Conservation (phyloP, 2,113 vertebrate genomes). For the Sclerurus mexicanus region DNA sequence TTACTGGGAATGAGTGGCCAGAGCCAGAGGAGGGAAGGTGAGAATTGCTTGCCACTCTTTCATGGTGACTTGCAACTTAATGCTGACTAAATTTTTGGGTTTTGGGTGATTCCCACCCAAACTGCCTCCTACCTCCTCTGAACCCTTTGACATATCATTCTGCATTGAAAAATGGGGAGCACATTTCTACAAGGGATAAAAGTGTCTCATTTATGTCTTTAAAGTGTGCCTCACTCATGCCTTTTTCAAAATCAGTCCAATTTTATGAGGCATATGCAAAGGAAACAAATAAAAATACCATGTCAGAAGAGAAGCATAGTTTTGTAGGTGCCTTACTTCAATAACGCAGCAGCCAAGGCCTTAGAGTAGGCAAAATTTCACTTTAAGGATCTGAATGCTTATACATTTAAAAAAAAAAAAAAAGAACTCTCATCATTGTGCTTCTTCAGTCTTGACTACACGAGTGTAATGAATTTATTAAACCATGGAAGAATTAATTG, state of each 20-base stretch:
- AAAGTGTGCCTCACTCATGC: background rate
- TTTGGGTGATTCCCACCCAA: background rate
- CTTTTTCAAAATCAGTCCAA: background rate
- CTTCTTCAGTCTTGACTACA: background rate
- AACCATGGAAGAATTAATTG: constrained; percentile 38
- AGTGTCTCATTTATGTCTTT: background rate
- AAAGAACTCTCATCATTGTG: background rate
- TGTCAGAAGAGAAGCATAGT: background rate
- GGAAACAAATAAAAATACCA: background rate
- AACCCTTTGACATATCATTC: background rate
- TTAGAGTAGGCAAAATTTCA: background rate
- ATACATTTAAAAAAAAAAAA: background rate
- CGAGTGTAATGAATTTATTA: constrained; percentile 34
- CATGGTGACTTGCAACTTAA: background rate
- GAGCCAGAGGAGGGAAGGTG: background rate
- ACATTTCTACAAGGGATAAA: background rate
- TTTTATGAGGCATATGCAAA: background rate
- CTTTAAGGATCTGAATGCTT: background rate
- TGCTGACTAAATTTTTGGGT: background rate
- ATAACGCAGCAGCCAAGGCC: background rate
- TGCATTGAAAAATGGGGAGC: background rate
- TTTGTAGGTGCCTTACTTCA: background rate
- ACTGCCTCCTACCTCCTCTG: background rate
- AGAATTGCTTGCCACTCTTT: background rate
- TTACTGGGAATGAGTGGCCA: background rate